A percentile compares a stretch with the other conserved stretches of the same genome.
phyloP scores from a whole-genome alignment of 2,888 invertebrate species.

The Apeira syringaria region DNA sequence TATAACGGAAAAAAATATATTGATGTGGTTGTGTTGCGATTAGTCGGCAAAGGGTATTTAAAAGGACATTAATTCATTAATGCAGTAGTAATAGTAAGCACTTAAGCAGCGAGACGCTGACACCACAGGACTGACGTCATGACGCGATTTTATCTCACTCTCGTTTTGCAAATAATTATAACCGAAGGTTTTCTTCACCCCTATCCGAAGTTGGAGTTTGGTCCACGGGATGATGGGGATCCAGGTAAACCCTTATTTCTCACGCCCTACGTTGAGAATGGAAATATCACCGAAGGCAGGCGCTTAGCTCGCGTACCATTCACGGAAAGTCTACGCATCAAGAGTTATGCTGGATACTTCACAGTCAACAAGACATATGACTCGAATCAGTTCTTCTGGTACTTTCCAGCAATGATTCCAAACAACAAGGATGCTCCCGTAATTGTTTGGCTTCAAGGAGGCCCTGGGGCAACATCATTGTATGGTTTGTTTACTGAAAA shows the following conservation, averaged over 20 bases:
- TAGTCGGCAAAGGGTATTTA: too few species aligned
- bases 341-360: constrained; percentile 91
- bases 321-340: constrained; percentile 82
- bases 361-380: constrained; percentile 91
- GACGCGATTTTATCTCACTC: constrained; percentile 39
- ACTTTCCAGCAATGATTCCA: constrained; percentile 89
- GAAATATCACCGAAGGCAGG: constrained; percentile 87
- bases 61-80: too few species aligned
- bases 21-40: too few species aligned
- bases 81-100: too few species aligned
- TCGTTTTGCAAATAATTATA: constrained; percentile 45
- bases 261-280: constrained; percentile 88
- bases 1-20: too few species aligned
- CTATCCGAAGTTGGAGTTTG: constrained; percentile 61
- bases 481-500: constrained; percentile 93
- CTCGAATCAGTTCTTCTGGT: constrained; percentile 96
- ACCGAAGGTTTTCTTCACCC: constrained; percentile 56
- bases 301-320: constrained; percentile 81
- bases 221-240: constrained; percentile 57
- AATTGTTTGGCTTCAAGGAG: constrained; percentile 93
- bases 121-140: too few species aligned
- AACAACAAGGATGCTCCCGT: constrained; percentile 85
- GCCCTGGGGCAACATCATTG: constrained; percentile 91
- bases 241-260: constrained; percentile 87
- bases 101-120: background rate